These are phyloP conservation scores for Nesospiza acunhae DNA, from an alignment of 2,113 vertebrate species.

Conservation along the genomic window DNA sequence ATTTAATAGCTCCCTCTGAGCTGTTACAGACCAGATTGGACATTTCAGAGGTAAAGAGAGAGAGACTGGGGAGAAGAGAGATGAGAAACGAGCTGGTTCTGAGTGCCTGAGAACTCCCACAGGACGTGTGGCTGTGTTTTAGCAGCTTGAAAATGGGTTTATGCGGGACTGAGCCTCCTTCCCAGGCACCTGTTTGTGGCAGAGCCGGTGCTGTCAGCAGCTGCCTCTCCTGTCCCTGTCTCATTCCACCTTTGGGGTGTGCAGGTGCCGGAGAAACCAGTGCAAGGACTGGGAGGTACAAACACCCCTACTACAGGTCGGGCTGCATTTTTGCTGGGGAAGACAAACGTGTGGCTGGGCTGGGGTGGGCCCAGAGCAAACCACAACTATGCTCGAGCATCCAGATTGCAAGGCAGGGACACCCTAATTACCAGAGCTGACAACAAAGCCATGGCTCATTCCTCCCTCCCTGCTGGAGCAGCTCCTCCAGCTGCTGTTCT, in stretches of 20 bases:
- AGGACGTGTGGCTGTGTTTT: neutral
- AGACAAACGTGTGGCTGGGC: neutral
- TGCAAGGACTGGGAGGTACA: neutral
- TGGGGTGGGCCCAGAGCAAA: neutral
- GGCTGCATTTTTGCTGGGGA: neutral
- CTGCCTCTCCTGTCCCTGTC: neutral
- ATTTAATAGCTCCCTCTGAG: neutral
- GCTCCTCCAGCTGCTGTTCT: neutral
- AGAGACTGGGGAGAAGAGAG: neutral
- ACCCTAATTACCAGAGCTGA: neutral
- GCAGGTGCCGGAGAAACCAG: neutral
- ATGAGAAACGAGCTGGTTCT: neutral
- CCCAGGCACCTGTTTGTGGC: neutral
- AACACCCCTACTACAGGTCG: neutral
- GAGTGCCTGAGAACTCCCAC: conserved; percentile 15
- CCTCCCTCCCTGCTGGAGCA: neutral
- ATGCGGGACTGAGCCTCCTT: neutral
- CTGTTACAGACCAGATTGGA: neutral
- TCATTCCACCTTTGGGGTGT: neutral
- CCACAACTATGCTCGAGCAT: neutral
- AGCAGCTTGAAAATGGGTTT: conserved; percentile 6
- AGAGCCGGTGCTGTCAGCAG: neutral
- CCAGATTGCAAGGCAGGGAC: neutral
- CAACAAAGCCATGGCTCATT: neutral
- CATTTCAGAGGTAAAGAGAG: neutral